Evolutionary conservation across 2,797 vertebrate genomes (phyloP).

Genomic region (Cirrhinus mrigala): DNA sequence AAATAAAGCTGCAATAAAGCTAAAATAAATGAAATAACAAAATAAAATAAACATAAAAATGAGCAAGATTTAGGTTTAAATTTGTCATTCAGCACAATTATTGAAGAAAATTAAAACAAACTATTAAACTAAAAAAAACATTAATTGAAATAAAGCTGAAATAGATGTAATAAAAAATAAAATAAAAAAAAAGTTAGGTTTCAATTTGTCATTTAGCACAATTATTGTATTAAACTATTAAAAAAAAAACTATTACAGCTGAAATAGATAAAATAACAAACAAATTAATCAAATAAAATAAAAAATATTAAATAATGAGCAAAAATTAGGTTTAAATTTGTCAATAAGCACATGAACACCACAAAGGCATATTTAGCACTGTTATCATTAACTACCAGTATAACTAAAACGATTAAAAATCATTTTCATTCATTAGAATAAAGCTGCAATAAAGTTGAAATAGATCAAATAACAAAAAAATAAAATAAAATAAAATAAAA

Average conservation of each 20-base stretch:
- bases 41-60: no score
- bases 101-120: no score
- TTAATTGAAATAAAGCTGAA: no score
- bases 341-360: neutral
- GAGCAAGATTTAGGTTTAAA: no score
- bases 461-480: neutral
- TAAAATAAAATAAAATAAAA: neutral
- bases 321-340: neutral
- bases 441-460: neutral
- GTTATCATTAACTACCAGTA: neutral
- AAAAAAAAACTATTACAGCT: neutral
- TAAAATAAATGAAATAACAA: neutral
- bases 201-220: neutral
- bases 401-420: neutral
- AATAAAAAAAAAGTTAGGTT: neutral
- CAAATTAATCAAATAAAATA: neutral
- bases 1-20: neutral
- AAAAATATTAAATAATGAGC: neutral
- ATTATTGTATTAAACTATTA: neutral
- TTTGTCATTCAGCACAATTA: no score
- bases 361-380: neutral
- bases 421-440: neutral
- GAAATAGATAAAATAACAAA: neutral
- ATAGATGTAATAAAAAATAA: no score
- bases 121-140: no score